Evolutionary conservation across 2,888 invertebrate genomes (phyloP).

Genomic region (Dasysyrphus tricinctus): DNA sequence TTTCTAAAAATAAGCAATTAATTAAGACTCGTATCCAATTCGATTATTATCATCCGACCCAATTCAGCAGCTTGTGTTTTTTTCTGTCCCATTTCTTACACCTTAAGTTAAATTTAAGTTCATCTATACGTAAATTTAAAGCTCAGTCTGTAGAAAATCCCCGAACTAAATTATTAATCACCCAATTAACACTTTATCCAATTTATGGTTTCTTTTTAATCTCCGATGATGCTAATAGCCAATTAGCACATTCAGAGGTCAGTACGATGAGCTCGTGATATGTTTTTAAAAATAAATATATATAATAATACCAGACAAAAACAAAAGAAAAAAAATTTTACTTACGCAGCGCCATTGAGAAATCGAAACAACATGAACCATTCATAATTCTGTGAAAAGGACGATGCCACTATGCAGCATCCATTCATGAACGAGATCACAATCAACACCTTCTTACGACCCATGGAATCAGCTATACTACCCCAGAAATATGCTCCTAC

Average conservation of each 20-base stretch:
- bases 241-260: slow-evolving; percentile 68
- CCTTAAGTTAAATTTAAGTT: slow-evolving; percentile 3
- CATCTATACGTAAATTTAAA: slow-evolving; percentile 17
- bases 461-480: slow-evolving; percentile 93
- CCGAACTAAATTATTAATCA: slow-evolving; percentile 61
- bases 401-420: slow-evolving; percentile 94
- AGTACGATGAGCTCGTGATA: slow-evolving; percentile 34
- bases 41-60: background rate
- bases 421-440: slow-evolving; percentile 96
- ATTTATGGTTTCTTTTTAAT: slow-evolving; percentile 43
- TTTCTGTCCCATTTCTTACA: background rate
- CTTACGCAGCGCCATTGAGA: slow-evolving; percentile 97
- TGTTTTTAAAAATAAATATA: slow-evolving; percentile 32
- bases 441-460: slow-evolving; percentile 94
- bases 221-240: slow-evolving; percentile 57
- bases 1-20: background rate
- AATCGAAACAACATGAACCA: slow-evolving; percentile 95
- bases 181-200: slow-evolving; percentile 60
- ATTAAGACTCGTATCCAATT: background rate
- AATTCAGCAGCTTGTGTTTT: background rate
- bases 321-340: slow-evolving; percentile 78
- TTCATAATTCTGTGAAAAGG: slow-evolving; percentile 94
- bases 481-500: slow-evolving; percentile 97
- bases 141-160: slow-evolving; percentile 10
- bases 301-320: slow-evolving; percentile 14